A percentile compares a stretch with the other conserved stretches of the same genome.
phyloP scores from a whole-genome alignment of 2,113 vertebrate genomes.

The Pholis gunnellus region DNA sequence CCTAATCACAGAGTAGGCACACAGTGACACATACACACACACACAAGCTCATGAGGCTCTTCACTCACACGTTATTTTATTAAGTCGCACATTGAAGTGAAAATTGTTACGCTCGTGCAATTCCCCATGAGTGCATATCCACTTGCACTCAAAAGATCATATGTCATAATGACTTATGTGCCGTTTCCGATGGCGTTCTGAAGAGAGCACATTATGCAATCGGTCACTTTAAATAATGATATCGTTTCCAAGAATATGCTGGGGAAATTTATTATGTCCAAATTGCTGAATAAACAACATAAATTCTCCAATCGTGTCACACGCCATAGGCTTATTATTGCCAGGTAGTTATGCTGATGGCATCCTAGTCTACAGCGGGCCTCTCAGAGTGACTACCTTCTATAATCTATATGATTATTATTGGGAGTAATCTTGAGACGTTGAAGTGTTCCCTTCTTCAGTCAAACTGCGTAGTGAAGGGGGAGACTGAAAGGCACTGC shows the following conservation, averaged over 20 bases:
- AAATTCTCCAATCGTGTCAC: conserved; percentile 11
- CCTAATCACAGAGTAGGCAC: conserved; percentile 63
- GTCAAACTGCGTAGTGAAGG: conserved; percentile 17
- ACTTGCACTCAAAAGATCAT: background rate
- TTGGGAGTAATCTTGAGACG: conserved; percentile 1
- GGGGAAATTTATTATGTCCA: conserved; percentile 7
- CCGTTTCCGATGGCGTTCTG: background rate
- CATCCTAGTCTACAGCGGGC: background rate
- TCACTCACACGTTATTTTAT: conserved; percentile 33
- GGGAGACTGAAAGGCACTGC: background rate
- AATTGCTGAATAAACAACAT: conserved; percentile 52
- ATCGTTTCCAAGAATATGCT: background rate
- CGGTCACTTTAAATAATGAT: conserved; percentile 12
- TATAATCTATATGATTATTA: conserved; percentile 28
- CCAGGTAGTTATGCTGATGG: conserved; percentile 36
- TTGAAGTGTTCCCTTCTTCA: conserved; percentile 24
- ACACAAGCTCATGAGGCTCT: conserved; percentile 23
- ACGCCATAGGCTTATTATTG: conserved; percentile 28
- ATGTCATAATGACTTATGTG: background rate
- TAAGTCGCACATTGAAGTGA: conserved; percentile 28
- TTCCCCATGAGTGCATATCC: conserved; percentile 3
- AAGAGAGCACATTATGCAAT: background rate
- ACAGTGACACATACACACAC: background rate
- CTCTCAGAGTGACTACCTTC: conserved; percentile 22
- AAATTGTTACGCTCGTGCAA: background rate